phyloP scores from a whole-genome alignment of 2,888 invertebrate species.

The Cyaniris semiargus region DNA sequence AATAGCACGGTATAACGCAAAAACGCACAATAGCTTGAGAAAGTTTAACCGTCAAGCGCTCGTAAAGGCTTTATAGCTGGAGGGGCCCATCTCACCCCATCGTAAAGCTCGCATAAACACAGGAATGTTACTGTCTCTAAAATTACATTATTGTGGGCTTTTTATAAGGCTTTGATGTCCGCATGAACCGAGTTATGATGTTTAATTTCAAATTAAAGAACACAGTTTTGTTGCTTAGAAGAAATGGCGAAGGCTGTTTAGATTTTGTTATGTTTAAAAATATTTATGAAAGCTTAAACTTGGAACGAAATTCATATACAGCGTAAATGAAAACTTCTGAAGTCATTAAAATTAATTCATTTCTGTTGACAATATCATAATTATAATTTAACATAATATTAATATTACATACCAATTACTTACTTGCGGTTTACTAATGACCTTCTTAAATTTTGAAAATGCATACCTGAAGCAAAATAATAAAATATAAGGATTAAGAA shows the following conservation, averaged over 20 bases:
- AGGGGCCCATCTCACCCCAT: slow-evolving; percentile 7
- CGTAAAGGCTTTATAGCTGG: slow-evolving; percentile 74
- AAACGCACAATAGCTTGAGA: slow-evolving; percentile 42
- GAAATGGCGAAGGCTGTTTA: no score
- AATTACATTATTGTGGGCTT: background rate
- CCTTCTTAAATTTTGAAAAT: background rate
- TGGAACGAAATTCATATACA: no score
- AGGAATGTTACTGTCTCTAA: slow-evolving; percentile 11
- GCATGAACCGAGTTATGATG: background rate
- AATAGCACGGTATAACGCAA: slow-evolving; percentile 62
- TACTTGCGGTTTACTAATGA: no score
- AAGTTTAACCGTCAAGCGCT: slow-evolving; percentile 70
- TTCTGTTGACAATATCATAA: no score
- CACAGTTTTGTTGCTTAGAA: no score
- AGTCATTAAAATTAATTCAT: no score
- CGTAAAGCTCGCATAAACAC: slow-evolving; percentile 13
- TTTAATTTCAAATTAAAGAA: background rate
- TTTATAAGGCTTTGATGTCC: background rate
- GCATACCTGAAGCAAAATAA: background rate
- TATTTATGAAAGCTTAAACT: no score
- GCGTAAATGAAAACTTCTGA: no score
- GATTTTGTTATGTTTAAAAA: no score
- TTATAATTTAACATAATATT: no score
- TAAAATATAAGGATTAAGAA: background rate
- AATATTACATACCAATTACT: no score